Evolutionary conservation across 2,113 vertebrate genomes (phyloP).

Genomic region (Istiophorus platypterus): DNA sequence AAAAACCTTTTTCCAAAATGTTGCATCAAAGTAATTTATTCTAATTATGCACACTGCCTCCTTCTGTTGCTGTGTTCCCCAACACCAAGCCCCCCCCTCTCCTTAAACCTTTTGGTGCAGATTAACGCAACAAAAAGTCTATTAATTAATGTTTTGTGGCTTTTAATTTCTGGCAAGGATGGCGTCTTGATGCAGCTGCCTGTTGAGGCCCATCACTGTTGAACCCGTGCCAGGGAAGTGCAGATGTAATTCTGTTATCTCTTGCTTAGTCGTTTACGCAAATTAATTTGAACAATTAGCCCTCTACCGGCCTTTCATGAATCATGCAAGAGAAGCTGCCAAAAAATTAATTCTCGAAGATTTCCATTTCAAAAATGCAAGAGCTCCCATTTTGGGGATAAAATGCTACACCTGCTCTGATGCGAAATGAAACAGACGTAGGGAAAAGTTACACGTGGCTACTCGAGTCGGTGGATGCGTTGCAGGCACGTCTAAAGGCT

Average conservation of each 20-base stretch:
- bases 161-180: constrained; percentile 95
- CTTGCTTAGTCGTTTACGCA: constrained; percentile 97
- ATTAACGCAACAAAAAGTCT: constrained; percentile 95
- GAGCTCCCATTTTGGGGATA: constrained; percentile 14
- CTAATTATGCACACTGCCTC: constrained; percentile 86
- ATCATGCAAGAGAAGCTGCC: constrained; percentile 93
- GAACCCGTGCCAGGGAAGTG: constrained; percentile 96
- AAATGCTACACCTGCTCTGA: constrained; percentile 61
- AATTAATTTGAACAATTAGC: constrained; percentile 99
- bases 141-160: constrained; percentile 98
- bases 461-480: background rate
- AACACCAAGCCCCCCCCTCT: constrained; percentile 78
- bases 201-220: constrained; percentile 89
- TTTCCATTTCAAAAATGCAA: constrained; percentile 62
- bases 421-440: background rate
- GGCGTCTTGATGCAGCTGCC: constrained; percentile 95
- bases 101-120: constrained; percentile 89
- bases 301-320: constrained; percentile 96
- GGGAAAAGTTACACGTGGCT: background rate
- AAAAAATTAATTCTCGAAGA: constrained; percentile 77
- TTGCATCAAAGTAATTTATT: constrained; percentile 93
- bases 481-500: background rate
- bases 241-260: constrained; percentile 99
- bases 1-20: constrained; percentile 77
- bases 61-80: constrained; percentile 34